Percentiles rank a stretch among this genome's conserved stretches.
phyloP scores from a whole-genome alignment of 2,888 invertebrate genomes.

The Phlogophora meticulosa region DNA sequence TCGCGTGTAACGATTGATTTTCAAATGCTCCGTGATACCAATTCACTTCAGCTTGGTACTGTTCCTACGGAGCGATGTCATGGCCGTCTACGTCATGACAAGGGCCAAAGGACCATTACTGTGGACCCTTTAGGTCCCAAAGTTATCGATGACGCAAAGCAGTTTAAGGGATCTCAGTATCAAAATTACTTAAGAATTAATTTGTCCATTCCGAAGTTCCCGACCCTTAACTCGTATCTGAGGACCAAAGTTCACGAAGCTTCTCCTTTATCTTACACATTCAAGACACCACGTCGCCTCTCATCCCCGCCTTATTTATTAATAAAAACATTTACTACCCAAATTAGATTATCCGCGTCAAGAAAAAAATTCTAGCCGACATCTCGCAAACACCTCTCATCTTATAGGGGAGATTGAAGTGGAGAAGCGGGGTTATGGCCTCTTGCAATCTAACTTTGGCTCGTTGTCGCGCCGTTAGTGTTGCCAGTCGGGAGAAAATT shows the following conservation, averaged over 20 bases:
- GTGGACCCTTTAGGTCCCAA: slow-evolving; percentile 21
- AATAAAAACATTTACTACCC: slow-evolving; percentile 71
- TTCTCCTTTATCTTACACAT: slow-evolving; percentile 60
- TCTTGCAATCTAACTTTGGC: slow-evolving; percentile 85
- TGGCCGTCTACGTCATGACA: slow-evolving; percentile 18
- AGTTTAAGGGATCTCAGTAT: slow-evolving; percentile 16
- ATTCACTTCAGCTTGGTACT: neutral
- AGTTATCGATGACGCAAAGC: slow-evolving; percentile 50
- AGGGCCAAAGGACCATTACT: slow-evolving; percentile 3
- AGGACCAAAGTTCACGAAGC: slow-evolving; percentile 39
- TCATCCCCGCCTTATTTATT: slow-evolving; percentile 71
- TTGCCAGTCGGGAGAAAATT: slow-evolving; percentile 73
- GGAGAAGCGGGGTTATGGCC: slow-evolving; percentile 71
- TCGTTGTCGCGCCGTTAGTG: slow-evolving; percentile 83
- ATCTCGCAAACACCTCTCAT: slow-evolving; percentile 71
- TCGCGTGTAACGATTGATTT: neutral
- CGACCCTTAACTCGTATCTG: slow-evolving; percentile 27
- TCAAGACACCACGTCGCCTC: slow-evolving; percentile 64
- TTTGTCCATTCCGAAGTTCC: slow-evolving; percentile 40
- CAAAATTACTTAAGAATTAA: slow-evolving; percentile 50
- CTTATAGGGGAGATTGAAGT: slow-evolving; percentile 73
- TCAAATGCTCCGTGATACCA: neutral
- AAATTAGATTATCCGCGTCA: slow-evolving; percentile 74
- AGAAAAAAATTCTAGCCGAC: slow-evolving; percentile 65
- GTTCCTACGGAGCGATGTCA: slow-evolving; percentile 7